Percentiles rank a stretch among this genome's conserved stretches.
Conservation (phyloP, 1,140 invertebrate genomes). For the Muscidifurax raptorellus region DNA sequence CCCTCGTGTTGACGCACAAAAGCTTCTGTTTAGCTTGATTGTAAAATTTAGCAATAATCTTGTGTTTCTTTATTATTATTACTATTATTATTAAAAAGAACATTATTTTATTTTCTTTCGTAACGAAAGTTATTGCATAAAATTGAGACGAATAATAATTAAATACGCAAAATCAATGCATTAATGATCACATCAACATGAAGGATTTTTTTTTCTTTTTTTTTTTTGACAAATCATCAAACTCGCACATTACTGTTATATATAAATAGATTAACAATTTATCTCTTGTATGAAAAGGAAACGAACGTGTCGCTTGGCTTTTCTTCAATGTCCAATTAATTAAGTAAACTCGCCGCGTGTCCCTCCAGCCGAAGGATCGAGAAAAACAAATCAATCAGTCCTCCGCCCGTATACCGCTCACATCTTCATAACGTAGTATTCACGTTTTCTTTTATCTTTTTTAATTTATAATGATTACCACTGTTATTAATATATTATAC, state of each 20-base stretch:
- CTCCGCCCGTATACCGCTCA: constrained; percentile 12
- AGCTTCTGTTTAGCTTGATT: too few relatives aligned
- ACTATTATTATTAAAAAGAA: too few relatives aligned
- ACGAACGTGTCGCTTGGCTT: constrained; percentile 12
- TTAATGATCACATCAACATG: neutral
- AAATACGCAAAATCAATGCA: too few relatives aligned
- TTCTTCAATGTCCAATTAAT: constrained; percentile 35
- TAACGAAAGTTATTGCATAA: too few relatives aligned
- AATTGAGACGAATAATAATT: neutral
- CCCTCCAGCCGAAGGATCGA: constrained; percentile 10
- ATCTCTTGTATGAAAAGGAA: constrained; percentile 34
- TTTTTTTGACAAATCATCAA: constrained; percentile 22
- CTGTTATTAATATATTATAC: constrained; percentile 61
- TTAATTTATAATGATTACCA: constrained; percentile 48
- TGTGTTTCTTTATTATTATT: neutral
- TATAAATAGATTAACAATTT: constrained; percentile 46
- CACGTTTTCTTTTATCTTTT: constrained; percentile 9
- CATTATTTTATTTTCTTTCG: too few relatives aligned
- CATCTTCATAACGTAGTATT: constrained; percentile 17
- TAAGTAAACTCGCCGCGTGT: constrained; percentile 50
- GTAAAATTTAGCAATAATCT: too few relatives aligned
- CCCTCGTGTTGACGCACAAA: constrained; percentile 3
- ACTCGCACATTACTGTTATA: constrained; percentile 41
- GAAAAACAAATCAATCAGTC: constrained; percentile 40
- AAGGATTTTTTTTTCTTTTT: too few relatives aligned